These are phyloP conservation scores for Euthynnus affinis DNA, from an alignment of 2,797 vertebrate genomes.

Conservation along the genomic window DNA sequence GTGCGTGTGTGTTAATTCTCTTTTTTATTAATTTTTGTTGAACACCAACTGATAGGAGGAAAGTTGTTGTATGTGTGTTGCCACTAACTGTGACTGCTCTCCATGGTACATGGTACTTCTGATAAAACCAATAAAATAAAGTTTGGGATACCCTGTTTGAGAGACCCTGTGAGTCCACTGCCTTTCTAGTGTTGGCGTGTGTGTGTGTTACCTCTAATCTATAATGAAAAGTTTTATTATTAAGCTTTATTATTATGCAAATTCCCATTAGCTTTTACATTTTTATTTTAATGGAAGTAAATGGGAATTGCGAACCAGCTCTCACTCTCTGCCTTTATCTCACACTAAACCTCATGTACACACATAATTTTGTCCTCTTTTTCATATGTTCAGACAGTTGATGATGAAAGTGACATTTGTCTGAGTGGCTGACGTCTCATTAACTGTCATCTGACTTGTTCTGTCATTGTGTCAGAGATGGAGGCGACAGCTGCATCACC, in stretches of 20 bases:
- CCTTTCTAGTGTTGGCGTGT: constrained; percentile 42
- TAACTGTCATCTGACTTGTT: constrained; percentile 46
- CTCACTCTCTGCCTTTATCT: background rate
- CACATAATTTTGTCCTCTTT: constrained; percentile 29
- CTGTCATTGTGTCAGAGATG: constrained; percentile 45
- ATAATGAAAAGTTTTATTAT: constrained; percentile 23
- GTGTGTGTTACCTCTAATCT: constrained; percentile 4
- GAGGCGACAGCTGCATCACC: constrained; percentile 20
- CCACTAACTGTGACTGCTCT: constrained; percentile 95
- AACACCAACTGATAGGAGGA: constrained; percentile 90
- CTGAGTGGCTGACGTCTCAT: constrained; percentile 56
- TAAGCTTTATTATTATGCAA: constrained; percentile 44
- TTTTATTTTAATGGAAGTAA: constrained; percentile 34
- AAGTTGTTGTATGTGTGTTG: constrained; percentile 83
- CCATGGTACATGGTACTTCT: constrained; percentile 90
- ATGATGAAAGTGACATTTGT: constrained; percentile 51
- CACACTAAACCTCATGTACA: background rate
- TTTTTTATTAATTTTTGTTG: constrained; percentile 79
- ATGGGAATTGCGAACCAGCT: constrained; percentile 7
- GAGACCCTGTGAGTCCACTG: constrained; percentile 76
- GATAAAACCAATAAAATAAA: constrained; percentile 95
- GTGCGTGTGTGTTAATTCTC: constrained; percentile 44
- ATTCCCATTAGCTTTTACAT: constrained; percentile 26
- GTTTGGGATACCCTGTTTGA: constrained; percentile 95
- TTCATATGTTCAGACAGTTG: constrained; percentile 16